A percentile compares a stretch with the other conserved stretches of the same genome.
These are phyloP conservation scores for Macrotrachela quadricornifera DNA, from an alignment of 1,140 invertebrate species.

Conservation along the genomic window DNA sequence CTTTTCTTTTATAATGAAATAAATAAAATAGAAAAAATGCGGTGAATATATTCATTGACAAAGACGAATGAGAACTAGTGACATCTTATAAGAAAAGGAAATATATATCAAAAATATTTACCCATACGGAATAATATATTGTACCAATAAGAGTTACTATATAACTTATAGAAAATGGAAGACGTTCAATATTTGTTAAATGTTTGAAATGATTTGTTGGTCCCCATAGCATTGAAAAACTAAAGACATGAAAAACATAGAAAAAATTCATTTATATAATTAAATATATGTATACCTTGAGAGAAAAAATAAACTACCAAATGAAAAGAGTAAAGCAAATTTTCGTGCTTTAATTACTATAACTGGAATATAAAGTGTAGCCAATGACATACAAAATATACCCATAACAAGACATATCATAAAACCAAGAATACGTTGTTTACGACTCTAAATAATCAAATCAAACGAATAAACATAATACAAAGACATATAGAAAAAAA, in stretches of 20 bases:
- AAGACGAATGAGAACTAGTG: not conserved
- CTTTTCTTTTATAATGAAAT: not conserved
- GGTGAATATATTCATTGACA: no score
- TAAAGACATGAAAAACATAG: conserved; percentile 23
- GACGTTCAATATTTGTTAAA: conserved; percentile 52
- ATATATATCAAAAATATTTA: conserved; percentile 27
- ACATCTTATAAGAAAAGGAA: not conserved
- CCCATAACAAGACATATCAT: conserved; percentile 58
- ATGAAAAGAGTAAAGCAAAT: conserved; percentile 70
- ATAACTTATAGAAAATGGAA: conserved; percentile 59
- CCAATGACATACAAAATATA: conserved; percentile 65
- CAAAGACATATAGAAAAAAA: no score
- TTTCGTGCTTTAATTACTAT: conserved; percentile 74
- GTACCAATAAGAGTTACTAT: conserved; percentile 59
- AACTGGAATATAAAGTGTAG: conserved; percentile 61
- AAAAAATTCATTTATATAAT: not conserved
- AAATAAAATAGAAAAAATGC: not conserved
- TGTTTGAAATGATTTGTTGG: conserved; percentile 68
- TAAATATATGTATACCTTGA: conserved; percentile 26
- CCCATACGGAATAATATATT: conserved; percentile 59
- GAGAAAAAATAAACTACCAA: conserved; percentile 64
- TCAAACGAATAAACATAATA: no score
- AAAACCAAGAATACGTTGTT: conserved; percentile 60
- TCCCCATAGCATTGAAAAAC: conserved; percentile 75
- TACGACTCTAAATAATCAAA: no score